Conservation (phyloP, 1,140 invertebrate species). For the Drosophila azteca region DNA sequence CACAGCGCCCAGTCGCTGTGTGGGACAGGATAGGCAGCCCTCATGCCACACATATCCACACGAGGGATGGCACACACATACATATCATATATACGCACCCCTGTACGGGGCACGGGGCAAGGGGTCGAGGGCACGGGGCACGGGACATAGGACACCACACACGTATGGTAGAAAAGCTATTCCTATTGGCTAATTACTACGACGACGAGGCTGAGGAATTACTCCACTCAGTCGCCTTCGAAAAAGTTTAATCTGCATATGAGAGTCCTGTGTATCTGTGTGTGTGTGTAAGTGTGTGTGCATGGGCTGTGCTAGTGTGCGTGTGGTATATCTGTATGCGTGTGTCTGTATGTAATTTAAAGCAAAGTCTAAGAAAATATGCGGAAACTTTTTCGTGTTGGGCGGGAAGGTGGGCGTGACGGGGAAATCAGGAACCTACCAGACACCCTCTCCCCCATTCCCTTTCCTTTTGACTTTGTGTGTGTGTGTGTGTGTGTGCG, state of each 20-base stretch:
- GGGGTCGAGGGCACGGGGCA: background rate
- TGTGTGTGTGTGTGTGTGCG: slow-evolving; percentile 8
- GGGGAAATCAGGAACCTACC: slow-evolving; percentile 7
- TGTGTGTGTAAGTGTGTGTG: slow-evolving; percentile 33
- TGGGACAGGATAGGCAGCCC: slow-evolving; percentile 21
- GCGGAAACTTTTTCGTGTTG: slow-evolving; percentile 48
- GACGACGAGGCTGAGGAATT: slow-evolving; percentile 27
- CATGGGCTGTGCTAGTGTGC: slow-evolving; percentile 30
- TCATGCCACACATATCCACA: slow-evolving; percentile 10
- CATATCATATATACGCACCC: slow-evolving; percentile 20
- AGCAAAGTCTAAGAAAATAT: slow-evolving; percentile 70
- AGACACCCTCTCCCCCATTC: background rate
- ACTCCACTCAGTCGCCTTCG: slow-evolving; percentile 34
- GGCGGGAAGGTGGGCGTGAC: background rate
- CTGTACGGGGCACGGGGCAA: slow-evolving; percentile 4
- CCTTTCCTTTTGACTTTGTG: background rate
- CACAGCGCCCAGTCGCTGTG: too few relatives aligned
- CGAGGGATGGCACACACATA: slow-evolving; percentile 33
- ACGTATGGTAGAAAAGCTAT: slow-evolving; percentile 57
- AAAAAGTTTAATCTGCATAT: slow-evolving; percentile 67
- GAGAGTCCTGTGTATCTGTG: slow-evolving; percentile 24
- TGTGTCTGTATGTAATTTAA: slow-evolving; percentile 51
- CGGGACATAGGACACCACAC: slow-evolving; percentile 46
- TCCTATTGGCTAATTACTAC: slow-evolving; percentile 79
- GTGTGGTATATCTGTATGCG: slow-evolving; percentile 22